These are phyloP conservation scores for Cyclophora punctaria DNA, from an alignment of 2,888 invertebrate species.

Conservation along the genomic window DNA sequence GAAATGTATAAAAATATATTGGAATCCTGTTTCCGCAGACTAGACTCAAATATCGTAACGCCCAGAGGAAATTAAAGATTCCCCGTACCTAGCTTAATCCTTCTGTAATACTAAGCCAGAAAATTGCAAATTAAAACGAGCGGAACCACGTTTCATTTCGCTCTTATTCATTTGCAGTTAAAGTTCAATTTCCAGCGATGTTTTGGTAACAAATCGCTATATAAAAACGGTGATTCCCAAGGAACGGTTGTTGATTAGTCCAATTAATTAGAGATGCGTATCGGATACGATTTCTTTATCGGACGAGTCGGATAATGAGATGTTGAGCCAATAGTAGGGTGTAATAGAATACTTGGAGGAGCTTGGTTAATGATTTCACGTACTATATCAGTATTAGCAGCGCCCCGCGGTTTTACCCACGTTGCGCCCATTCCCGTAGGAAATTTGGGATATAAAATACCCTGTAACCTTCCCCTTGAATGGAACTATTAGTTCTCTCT, in stretches of 20 bases:
- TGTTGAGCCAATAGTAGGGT: no score
- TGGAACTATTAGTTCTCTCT: no score
- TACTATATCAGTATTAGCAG: no score
- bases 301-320: constrained; percentile 11
- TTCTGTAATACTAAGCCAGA: constrained; percentile 60
- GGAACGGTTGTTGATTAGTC: constrained; percentile 50
- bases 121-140: constrained; percentile 68
- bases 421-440: no score
- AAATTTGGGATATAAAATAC: no score
- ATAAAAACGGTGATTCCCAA: constrained; percentile 60
- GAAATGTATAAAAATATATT: constrained; percentile 3
- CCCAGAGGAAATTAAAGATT: constrained; percentile 72
- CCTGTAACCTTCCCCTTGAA: no score
- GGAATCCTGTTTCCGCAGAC: constrained; percentile 24
- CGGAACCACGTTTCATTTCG: constrained; percentile 9
- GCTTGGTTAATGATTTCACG: no score
- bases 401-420: no score
- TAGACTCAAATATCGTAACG: constrained; percentile 51
- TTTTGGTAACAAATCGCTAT: constrained; percentile 22
- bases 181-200: constrained; percentile 18
- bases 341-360: no score
- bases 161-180: constrained; percentile 12
- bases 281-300: constrained; percentile 40
- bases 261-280: constrained; percentile 63
- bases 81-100: constrained; percentile 66